Evolutionary conservation across 2,888 invertebrate species (phyloP), one percentile per base, ranked within the genome.

Genomic region (Mechanitis mazaeus): DNA sequence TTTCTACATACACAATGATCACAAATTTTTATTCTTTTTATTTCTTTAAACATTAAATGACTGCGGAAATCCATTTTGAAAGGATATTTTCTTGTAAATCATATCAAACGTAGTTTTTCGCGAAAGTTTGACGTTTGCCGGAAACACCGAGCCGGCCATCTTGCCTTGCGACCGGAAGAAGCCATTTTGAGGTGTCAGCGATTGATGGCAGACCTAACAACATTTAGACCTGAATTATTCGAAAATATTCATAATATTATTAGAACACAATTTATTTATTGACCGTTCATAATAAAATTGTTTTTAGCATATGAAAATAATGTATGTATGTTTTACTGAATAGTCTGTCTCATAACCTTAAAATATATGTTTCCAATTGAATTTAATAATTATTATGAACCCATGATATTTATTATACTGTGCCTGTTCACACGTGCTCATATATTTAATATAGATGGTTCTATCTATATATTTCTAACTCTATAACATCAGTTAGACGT

Each of bases 131-230:
- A 83, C 80, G 76, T 75, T 69, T 70, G 70, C 79, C 85, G 88
- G 87, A 87, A 87, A 79, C 76, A 67, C 66, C 70, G 71, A 74
- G 76, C 73, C 82, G 77, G 76, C 85, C 87, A 85, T 85, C 87
- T 85, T 81, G 79, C 73, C 71, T 74, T 75, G 77, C 75, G 73
- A 77, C 79, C 86, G 88, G 88, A 87, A 82, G 82, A 73, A 78
- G 81, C 84, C 87, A 85, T 88, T 88, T 85, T 81, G 83, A 85
- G 78, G 83, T 83, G 82, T 82, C 84, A 82, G 77, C 82, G 81
- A 86, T 85, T 84, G 84, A 75, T 75, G 73, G 65, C 70, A 77
- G 80, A 65, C 38, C 38, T 75, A n/a, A 0, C 45, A 76, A 74
- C 0, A 3, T 4, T 45, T 71, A 81, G 81, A 83, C 28, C 45